Evolutionary conservation across 2,888 invertebrate genomes (phyloP).

Genomic region (Lepidochrysops patricia): DNA sequence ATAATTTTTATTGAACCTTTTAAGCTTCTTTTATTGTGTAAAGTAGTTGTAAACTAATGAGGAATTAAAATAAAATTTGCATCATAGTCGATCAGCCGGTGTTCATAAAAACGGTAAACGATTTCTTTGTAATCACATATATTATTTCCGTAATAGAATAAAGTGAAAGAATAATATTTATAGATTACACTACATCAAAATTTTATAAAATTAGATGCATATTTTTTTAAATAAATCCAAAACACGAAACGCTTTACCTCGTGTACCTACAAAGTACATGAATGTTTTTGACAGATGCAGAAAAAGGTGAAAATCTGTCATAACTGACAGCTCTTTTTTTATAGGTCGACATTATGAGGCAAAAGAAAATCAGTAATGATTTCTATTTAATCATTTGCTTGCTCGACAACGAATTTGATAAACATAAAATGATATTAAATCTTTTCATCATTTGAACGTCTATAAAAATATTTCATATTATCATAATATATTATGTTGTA

Average conservation of each 20-base stretch:
- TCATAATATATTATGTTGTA: too few relatives aligned
- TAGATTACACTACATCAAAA: background rate
- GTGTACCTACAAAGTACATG: background rate
- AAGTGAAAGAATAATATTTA: background rate
- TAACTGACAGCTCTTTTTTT: background rate
- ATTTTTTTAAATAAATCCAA: background rate
- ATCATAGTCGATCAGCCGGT: background rate
- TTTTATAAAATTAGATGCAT: background rate
- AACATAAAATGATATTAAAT: too few relatives aligned
- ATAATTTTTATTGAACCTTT: background rate
- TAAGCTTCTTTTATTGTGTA: too few relatives aligned
- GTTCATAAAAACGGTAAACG: background rate
- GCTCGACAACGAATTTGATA: too few relatives aligned
- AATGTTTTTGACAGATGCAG: background rate
- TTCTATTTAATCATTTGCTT: too few relatives aligned
- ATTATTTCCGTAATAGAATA: background rate
- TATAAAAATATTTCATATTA: too few relatives aligned
- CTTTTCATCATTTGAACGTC: too few relatives aligned
- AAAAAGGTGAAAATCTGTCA: background rate
- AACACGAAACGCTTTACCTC: background rate
- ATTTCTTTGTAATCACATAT: background rate
- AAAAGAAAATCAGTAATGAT: too few relatives aligned
- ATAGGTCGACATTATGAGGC: too few relatives aligned
- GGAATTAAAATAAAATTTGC: background rate
- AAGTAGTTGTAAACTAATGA: background rate